Base-by-base conservation (phyloP, 2,888 invertebrate species). In the Scaptodrosophila latifasciaeformis region DNA sequence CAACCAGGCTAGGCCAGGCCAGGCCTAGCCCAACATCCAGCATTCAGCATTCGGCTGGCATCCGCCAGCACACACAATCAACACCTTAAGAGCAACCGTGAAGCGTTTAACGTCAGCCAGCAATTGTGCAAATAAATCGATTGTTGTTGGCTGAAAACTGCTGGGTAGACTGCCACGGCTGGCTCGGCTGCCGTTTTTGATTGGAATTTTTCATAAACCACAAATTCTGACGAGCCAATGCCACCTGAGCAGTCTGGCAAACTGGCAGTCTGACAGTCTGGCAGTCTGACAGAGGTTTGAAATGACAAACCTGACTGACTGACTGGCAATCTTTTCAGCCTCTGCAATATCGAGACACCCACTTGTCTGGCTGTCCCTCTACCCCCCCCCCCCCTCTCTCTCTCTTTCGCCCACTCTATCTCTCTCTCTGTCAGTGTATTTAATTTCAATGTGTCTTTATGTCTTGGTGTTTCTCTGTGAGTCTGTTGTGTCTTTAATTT, bases 151-250 rank as follows among this genome's bases (percentile, higher is more conserved):
- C 31, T 31, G 12, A 12, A n/a, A n/a, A n/a, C n/a, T 12, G 34
- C 55, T 59, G 43, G 49, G 48, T 18, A 5, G 5, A 21, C 44
- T 50, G 45, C 54, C 47, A 37, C 39, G 54, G 52, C 30, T 46
- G 43, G 31, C 37, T 35, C 40, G 37, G 60, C 49, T 39, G 49
- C 42, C 37, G 59, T 54, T 46, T 57, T 58, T 65, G 65, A 58
- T 69, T 69, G 79, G 74, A 75, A 76, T 76, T 68, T 58, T 58
- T 62, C 56, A 64, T 55, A 67, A 68, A 49, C 40, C 45, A 39
- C 29, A n/a, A n/a, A n/a, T n/a, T n/a, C n/a, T n/a, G n/a, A n/a
- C n/a, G n/a, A n/a, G n/a, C n/a, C n/a, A n/a, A n/a, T n/a, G n/a
- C n/a, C n/a, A n/a, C n/a, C n/a, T n/a, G n/a, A n/a, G n/a, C n/a